A percentile compares a stretch with the other conserved stretches of the same genome.
phyloP scores from a whole-genome alignment of 2,797 vertebrate species.

The Squalus acanthias region DNA sequence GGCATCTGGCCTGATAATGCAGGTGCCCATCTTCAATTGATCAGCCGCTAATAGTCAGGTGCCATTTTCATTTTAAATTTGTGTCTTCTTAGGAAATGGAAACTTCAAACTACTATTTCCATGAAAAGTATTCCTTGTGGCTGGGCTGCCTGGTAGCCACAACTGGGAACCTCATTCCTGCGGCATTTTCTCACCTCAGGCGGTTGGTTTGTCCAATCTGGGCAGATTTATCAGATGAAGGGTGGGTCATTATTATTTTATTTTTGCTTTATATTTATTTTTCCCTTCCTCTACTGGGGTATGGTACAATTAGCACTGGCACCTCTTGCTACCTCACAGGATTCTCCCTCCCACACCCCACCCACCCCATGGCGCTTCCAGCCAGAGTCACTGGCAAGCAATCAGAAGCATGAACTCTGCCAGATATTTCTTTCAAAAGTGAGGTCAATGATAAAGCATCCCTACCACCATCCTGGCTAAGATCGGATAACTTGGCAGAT shows the following conservation, averaged over 20 bases:
- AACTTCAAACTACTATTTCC: neutral
- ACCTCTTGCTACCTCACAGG: neutral
- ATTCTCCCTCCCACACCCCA: neutral
- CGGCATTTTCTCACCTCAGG: neutral
- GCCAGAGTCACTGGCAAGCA: neutral
- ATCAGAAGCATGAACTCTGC: neutral
- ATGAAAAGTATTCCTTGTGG: neutral
- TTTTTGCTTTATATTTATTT: neutral
- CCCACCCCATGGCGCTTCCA: neutral
- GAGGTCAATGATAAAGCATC: neutral
- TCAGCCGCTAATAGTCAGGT: neutral
- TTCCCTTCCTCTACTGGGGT: neutral
- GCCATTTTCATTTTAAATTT: neutral
- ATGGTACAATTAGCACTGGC: neutral
- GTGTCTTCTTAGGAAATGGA: neutral
- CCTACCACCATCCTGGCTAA: neutral
- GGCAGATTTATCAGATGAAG: neutral
- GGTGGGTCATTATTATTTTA: neutral
- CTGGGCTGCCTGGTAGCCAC: neutral
- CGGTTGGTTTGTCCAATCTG: neutral
- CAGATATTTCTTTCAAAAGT: neutral
- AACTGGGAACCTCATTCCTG: neutral
- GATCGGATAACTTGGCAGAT: neutral
- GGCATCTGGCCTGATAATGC: neutral
- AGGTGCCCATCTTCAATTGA: neutral